Evolutionary conservation across 2,113 vertebrate genomes (phyloP), one percentile per base, ranked within the genome.

Genomic region (Mormyrus iriodes): DNA sequence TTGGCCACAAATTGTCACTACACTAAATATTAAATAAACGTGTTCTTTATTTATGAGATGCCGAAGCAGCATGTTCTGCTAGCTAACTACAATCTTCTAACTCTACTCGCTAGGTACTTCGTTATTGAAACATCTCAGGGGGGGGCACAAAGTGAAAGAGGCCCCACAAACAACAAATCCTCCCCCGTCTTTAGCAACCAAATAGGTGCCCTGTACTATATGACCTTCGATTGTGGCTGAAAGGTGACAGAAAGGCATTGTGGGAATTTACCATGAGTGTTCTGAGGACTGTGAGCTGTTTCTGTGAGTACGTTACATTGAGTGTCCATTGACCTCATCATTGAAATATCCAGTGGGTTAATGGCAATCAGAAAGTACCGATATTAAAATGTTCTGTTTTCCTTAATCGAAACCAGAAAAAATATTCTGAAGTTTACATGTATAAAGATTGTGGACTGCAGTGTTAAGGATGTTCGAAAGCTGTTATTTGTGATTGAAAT

Each of bases 231-330:
- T 39, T 13, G 69, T 76, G 69, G 15, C 31, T 17, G 35, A 76
- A 76, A 39, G 69, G 31, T 76, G 21, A 10, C n/a, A 76, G 69
- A 76, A 39, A 24, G 35, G 69, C 31, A 76, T 39, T 76, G 69
- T 76, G 3, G 31, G 69, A 76, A 76, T 35, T 35, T 76, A 19
- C 69, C 35, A 17, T 39, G 90, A 92, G 91, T 90, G 46, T 44
- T 39, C 65, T 31, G 69, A 90, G 89, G 91, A 91, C 89, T 88
- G 89, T 89, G 12, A n/a, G 10, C 21, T 51, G 27, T 44, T 24
- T n/a, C 46, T 73, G 15, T 83, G 19, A 21, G 52, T 19, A 27
- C 7, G 48, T 31, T 27, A 65, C 61, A 61, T 88, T 73, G 9
- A 49, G 44, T 10, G 55, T 4, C 9, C 48, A 24, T 89, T 58